These are phyloP conservation scores for Neoarius graeffei DNA, from an alignment of 2,113 vertebrate genomes.

Conservation along the genomic window DNA sequence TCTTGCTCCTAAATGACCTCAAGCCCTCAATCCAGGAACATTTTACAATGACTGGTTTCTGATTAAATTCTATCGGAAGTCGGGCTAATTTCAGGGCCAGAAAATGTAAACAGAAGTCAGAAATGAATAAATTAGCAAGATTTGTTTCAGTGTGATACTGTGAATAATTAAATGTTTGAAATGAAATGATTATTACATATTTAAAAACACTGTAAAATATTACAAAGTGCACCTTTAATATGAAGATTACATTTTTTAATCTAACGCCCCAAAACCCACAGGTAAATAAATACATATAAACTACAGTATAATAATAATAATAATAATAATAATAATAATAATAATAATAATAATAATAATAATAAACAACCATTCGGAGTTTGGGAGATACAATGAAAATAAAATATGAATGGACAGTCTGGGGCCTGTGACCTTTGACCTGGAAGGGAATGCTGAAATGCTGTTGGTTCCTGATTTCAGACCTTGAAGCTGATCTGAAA, in stretches of 20 bases:
- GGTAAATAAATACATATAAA: not conserved
- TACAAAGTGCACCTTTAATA: not conserved
- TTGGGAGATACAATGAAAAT: not conserved
- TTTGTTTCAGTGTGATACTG: not conserved
- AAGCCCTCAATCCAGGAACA: not conserved
- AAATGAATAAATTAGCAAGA: not conserved
- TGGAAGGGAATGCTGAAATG: not conserved
- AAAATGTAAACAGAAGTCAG: not conserved
- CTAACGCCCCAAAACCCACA: not conserved
- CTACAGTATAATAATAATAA: not conserved
- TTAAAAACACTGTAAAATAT: not conserved
- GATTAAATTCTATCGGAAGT: not conserved
- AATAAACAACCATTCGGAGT: not conserved
- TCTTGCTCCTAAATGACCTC: not conserved
- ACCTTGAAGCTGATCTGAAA: not conserved
- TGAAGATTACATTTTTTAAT: not conserved
- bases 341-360: not conserved
- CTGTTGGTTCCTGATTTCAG: not conserved
- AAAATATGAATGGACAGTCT: not conserved
- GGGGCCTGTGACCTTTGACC: slow-evolving; percentile 8
- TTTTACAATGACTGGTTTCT: not conserved
- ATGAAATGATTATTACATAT: not conserved
- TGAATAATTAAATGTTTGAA: not conserved
- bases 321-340: not conserved
- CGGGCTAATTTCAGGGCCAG: not conserved